Evolutionary conservation across 37 sponge, comb jelly and placozoan species (phyloP).

Genomic region (Lycopodina hypogea): DNA sequence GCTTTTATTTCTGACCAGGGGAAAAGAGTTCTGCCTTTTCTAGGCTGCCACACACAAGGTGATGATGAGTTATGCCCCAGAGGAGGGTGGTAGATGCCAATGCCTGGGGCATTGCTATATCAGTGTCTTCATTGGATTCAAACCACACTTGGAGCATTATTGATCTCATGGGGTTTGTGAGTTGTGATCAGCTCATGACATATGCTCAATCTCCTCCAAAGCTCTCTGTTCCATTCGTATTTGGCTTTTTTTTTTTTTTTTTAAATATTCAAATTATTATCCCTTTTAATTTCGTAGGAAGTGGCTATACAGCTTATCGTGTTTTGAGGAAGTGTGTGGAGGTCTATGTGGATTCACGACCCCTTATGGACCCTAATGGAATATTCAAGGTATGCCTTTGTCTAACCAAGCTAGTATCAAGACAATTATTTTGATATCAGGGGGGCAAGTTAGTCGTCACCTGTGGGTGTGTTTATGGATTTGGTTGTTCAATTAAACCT

Average conservation of each 20-base stretch:
- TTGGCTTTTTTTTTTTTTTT: neutral
- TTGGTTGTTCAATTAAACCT: too few species aligned
- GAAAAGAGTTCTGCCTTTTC: constrained; percentile 33
- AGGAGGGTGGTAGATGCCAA: neutral
- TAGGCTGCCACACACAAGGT: constrained; percentile 10
- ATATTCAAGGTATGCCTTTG: constrained; percentile 27
- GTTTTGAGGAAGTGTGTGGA: constrained; percentile 1
- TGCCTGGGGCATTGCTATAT: neutral
- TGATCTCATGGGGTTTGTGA: neutral
- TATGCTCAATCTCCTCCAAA: neutral
- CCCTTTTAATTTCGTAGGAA: neutral
- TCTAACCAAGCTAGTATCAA: too few species aligned
- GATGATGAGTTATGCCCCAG: neutral
- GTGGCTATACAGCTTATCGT: constrained; percentile 9
- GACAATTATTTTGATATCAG: too few species aligned
- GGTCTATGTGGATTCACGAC: constrained; percentile 32
- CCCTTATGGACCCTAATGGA: constrained; percentile 17
- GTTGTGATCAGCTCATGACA: neutral
- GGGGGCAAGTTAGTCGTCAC: too few species aligned
- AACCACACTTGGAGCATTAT: too few species aligned
- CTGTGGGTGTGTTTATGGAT: too few species aligned
- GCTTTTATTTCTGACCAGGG: constrained; percentile 25
- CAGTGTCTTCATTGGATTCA: neutral
- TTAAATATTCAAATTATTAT: too few species aligned
- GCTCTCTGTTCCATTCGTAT: neutral